Conservation (phyloP, 1,140 invertebrate species). For the Chlorops oryzae region DNA sequence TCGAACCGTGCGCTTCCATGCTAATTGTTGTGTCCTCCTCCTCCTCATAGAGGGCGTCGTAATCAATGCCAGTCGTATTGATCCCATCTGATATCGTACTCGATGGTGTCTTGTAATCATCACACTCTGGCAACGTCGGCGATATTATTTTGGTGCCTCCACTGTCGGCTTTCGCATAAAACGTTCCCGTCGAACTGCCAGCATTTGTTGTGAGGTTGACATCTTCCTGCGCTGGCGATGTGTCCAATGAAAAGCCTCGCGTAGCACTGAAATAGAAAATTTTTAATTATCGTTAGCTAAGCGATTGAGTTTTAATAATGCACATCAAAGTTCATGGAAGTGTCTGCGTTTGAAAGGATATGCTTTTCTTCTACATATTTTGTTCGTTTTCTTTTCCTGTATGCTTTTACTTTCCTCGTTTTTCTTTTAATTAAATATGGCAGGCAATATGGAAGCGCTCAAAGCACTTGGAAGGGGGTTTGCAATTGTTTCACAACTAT, state of each 20-base stretch:
- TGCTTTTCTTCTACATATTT: no score
- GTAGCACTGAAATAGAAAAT: slow-evolving; percentile 33
- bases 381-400: no score
- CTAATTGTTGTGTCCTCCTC: slow-evolving; percentile 79
- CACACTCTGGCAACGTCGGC: slow-evolving; percentile 25
- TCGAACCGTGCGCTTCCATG: slow-evolving; percentile 90
- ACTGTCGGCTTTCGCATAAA: slow-evolving; percentile 6
- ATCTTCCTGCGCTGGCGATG: slow-evolving; percentile 37
- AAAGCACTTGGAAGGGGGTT: no score
- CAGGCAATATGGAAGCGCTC: no score
- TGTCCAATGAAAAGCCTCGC: slow-evolving; percentile 35
- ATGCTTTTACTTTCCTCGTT: no score
- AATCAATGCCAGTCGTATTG: slow-evolving; percentile 53
- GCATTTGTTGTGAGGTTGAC: slow-evolving; percentile 17
- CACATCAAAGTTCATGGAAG: no score
- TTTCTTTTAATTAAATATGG: no score
- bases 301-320: no score
- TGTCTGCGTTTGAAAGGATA: no score
- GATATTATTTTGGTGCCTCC: slow-evolving; percentile 6
- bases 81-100: slow-evolving; percentile 12
- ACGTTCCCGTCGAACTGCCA: slow-evolving; percentile 6
- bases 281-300: no score
- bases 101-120: slow-evolving; percentile 29
- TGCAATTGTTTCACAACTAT: no score
- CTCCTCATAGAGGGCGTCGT: slow-evolving; percentile 81